Evolutionary conservation across 2,113 vertebrate genomes (phyloP), one percentile per base, ranked within the genome.

Genomic region (Atlantisia rogersi): DNA sequence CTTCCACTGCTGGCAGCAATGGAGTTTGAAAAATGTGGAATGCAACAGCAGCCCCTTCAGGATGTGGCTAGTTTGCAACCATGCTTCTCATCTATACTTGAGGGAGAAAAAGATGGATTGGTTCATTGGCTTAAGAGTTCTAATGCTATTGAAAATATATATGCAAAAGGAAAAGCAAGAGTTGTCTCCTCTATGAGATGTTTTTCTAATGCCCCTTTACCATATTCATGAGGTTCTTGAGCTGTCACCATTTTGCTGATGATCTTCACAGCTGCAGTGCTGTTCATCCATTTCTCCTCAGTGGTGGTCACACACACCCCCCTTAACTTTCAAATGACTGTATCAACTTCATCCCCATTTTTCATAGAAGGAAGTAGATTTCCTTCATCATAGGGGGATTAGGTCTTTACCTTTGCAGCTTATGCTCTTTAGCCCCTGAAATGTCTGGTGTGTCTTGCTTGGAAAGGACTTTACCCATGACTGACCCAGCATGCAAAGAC

Each of bases 231-330:
- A 19, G 9, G 42, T 59, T 60, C 18, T 59, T 35, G 63, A 86
- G 68, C 35, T 64, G 53, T 21, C 32, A 50, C 12, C 18, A 12
- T 64, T 91, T 56, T 77, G 22, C 63, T 65, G 35, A 56, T 65
- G 37, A 17, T 37, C 24, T 8, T 83, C 28, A 15, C 42, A 48
- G 0, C 31, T 40, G 6, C 8, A 7, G 11, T 9, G 10, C 39
- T 63, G 8, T 50, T 35, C 31, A 24, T 15, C 22, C 13, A 39
- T 37, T 65, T 65, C 31, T 35, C 26, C 8, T 37, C 19, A 12
- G n/a, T 5, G 2, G 58, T 37, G 13, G 35, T 13, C 21, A 42
- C 19, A 31, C 2, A 39, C 39, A 39, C 39, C 2, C 10, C 29
- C 4, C 0, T 77, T 39, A 42, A 35, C 55, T 85, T 63, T 60